A percentile compares a stretch with the other conserved stretches of the same genome.
phyloP scores from a whole-genome alignment of 2,888 invertebrate genomes.

The Flexamia atlantica region DNA sequence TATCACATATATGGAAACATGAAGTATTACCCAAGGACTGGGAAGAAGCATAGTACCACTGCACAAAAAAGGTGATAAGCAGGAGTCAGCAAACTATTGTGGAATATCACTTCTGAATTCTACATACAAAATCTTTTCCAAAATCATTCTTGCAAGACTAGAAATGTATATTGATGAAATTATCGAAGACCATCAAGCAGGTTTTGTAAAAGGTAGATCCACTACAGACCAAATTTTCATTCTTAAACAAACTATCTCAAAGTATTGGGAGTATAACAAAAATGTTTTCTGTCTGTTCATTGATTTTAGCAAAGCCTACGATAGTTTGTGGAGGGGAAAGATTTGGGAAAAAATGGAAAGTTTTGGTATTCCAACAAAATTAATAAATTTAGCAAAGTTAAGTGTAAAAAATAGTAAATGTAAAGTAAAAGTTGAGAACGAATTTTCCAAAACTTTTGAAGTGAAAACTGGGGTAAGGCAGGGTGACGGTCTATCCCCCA shows the following conservation, averaged over 20 bases:
- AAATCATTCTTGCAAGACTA: conserved; percentile 53
- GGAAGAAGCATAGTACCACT: conserved; percentile 60
- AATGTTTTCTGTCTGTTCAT: conserved; percentile 54
- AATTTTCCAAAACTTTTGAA: not conserved
- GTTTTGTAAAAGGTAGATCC: conserved; percentile 59
- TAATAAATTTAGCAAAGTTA: conserved; percentile 34
- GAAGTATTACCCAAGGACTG: conserved; percentile 51
- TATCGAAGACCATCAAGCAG: conserved; percentile 58
- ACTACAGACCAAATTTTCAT: conserved; percentile 59
- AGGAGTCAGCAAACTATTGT: conserved; percentile 61
- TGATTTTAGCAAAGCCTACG: conserved; percentile 61
- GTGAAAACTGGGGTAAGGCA: conserved; percentile 48
- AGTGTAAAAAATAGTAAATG: conserved; percentile 23
- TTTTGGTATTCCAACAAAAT: conserved; percentile 56
- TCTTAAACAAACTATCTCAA: conserved; percentile 41
- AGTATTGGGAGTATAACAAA: conserved; percentile 60
- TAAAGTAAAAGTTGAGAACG: conserved; percentile 19
- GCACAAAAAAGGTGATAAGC: conserved; percentile 63
- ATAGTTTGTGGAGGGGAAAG: conserved; percentile 48
- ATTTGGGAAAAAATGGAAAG: conserved; percentile 57
- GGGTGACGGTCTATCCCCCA: conserved; percentile 33
- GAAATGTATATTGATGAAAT: conserved; percentile 54
- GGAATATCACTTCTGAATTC: conserved; percentile 64
- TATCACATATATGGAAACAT: conserved; percentile 56
- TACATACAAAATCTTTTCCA: conserved; percentile 60